Conservation (phyloP, 2,113 vertebrate species). For the Hypocryptadius cinnamomeus region DNA sequence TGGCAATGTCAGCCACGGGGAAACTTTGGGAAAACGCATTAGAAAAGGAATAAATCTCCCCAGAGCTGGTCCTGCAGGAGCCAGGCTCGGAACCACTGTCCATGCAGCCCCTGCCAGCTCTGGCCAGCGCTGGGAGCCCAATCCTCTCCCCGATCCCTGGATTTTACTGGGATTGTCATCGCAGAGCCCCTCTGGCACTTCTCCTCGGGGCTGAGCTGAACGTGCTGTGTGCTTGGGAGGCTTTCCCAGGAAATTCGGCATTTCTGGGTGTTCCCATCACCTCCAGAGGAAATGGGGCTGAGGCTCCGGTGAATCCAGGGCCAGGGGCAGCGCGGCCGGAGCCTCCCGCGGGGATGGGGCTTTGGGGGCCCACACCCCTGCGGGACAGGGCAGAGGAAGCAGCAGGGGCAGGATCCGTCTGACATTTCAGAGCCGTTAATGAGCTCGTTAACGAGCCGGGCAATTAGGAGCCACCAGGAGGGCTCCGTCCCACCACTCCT, state of each 20-base stretch:
- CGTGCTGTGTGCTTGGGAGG: accelerated
- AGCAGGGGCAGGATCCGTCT: neutral
- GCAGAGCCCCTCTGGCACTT: neutral
- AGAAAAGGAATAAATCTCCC: neutral
- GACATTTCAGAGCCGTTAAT: neutral
- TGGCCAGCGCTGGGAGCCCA: accelerated
- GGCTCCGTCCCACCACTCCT: neutral
- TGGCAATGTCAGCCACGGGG: accelerated
- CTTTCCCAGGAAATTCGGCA: neutral
- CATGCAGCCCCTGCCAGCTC: neutral
- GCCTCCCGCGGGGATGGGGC: too few species aligned
- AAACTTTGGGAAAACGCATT: neutral
- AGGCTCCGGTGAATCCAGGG: neutral
- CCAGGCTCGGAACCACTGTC: neutral
- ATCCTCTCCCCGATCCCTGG: accelerated
- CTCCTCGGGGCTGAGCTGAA: neutral
- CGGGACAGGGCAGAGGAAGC: neutral
- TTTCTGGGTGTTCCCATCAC: neutral
- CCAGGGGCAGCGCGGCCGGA: too few species aligned
- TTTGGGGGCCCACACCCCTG: neutral
- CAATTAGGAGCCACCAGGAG: neutral
- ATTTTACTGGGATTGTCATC: conserved; percentile 5
- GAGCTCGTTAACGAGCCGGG: neutral
- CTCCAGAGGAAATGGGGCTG: neutral
- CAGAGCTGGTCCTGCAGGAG: neutral